Conservation (phyloP, 2,888 invertebrate genomes). For the Bellardia bayeri region DNA sequence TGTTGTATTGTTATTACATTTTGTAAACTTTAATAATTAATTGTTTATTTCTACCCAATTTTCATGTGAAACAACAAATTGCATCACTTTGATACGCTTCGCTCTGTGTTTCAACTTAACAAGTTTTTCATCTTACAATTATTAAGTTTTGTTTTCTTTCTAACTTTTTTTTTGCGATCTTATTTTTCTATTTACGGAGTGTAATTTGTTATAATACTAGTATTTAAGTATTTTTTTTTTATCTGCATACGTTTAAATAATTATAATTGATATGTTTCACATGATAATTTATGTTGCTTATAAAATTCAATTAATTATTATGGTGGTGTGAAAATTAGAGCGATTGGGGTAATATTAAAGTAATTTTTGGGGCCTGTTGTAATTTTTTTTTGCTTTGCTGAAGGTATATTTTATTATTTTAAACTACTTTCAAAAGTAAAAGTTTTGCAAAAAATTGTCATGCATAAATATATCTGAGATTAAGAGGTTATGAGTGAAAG, state of each 20-base stretch:
- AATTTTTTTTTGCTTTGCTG: too few relatives aligned
- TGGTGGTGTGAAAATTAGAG: not conserved
- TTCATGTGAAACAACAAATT: constrained; percentile 46
- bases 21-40: constrained; percentile 37
- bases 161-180: not conserved
- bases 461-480: not conserved
- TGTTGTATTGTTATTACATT: constrained; percentile 4
- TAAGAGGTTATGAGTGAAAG: not conserved
- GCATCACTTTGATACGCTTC: constrained; percentile 35
- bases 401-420: not conserved
- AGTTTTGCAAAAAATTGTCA: not conserved
- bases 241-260: constrained; percentile 18
- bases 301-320: constrained; percentile 3
- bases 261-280: constrained; percentile 33
- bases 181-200: constrained; percentile 42
- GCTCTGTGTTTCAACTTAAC: constrained; percentile 52
- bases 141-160: constrained; percentile 6
- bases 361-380: not conserved
- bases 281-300: constrained; percentile 18
- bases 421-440: not conserved
- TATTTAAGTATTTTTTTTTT: not conserved
- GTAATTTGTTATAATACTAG: constrained; percentile 25
- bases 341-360: not conserved
- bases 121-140: constrained; percentile 25
- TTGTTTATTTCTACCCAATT: constrained; percentile 43